Percentiles rank a stretch among this genome's conserved stretches.
phyloP scores from a whole-genome alignment of 2,888 invertebrate genomes.

The Vanessa cardui region DNA sequence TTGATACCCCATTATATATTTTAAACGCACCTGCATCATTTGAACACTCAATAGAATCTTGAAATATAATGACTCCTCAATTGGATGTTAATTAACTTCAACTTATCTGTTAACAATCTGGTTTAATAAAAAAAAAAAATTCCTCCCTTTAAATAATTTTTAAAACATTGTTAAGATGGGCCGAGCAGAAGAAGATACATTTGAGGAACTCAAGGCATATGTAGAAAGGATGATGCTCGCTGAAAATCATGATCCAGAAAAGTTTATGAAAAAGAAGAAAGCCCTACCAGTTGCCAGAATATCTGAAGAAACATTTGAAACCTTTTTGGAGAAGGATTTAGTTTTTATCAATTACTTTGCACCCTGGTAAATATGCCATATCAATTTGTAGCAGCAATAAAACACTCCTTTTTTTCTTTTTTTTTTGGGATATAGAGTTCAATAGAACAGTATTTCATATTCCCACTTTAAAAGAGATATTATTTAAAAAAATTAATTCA shows the following conservation, averaged over 20 bases:
- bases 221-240: conserved; percentile 86
- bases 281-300: conserved; percentile 83
- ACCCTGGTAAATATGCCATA: conserved; percentile 85
- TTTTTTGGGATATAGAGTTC: too few species aligned
- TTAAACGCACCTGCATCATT: too few species aligned
- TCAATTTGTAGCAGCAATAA: not conserved
- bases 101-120: too few species aligned
- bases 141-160: too few species aligned
- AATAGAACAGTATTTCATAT: too few species aligned
- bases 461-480: too few species aligned
- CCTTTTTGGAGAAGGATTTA: conserved; percentile 86
- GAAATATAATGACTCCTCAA: too few species aligned
- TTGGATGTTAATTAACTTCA: too few species aligned
- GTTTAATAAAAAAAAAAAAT: too few species aligned
- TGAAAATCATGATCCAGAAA: conserved; percentile 75
- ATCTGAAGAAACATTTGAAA: conserved; percentile 87
- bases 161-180: conserved; percentile 82
- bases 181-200: conserved; percentile 86
- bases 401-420: not conserved
- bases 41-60: too few species aligned
- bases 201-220: conserved; percentile 87
- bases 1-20: too few species aligned
- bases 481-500: too few species aligned
- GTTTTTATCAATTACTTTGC: conserved; percentile 94
- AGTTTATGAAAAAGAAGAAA: conserved; percentile 77